Percentiles rank a stretch among this genome's conserved stretches.
Conservation (phyloP, 2,797 vertebrate genomes). For the Gobio occitaniae region DNA sequence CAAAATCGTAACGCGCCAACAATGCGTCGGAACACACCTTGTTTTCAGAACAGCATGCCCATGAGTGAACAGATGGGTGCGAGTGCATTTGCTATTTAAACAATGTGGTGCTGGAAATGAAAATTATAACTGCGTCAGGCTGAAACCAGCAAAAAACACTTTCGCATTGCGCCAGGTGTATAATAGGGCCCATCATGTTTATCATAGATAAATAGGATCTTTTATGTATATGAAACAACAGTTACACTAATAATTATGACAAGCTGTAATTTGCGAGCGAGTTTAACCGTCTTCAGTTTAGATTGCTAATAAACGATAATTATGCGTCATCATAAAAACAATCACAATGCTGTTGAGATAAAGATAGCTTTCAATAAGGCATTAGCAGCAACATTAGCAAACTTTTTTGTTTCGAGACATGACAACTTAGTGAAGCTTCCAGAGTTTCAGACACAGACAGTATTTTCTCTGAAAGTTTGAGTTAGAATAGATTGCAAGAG, state of each 20-base stretch:
- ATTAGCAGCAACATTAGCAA: neutral
- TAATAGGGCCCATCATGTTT: neutral
- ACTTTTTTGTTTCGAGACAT: no score
- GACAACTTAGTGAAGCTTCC: no score
- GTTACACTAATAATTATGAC: neutral
- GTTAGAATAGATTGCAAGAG: neutral
- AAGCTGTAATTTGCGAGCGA: neutral
- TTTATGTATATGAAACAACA: neutral
- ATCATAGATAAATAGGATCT: neutral
- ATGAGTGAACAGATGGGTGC: no score
- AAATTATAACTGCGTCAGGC: no score
- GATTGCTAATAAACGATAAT: neutral
- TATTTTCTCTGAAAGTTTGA: neutral
- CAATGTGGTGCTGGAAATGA: no score
- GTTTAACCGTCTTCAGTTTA: neutral
- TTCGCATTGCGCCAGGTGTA: no score
- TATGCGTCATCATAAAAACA: neutral
- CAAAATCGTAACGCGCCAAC: no score
- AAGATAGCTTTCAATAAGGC: neutral
- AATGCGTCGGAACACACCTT: no score
- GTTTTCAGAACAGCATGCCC: no score
- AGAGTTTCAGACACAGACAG: no score
- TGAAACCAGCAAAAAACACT: no score
- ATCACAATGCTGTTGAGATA: neutral
- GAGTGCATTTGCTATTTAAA: no score